Evolutionary conservation across 2,113 vertebrate species (phyloP).

Genomic region (Nothobranchius kuhntae): DNA sequence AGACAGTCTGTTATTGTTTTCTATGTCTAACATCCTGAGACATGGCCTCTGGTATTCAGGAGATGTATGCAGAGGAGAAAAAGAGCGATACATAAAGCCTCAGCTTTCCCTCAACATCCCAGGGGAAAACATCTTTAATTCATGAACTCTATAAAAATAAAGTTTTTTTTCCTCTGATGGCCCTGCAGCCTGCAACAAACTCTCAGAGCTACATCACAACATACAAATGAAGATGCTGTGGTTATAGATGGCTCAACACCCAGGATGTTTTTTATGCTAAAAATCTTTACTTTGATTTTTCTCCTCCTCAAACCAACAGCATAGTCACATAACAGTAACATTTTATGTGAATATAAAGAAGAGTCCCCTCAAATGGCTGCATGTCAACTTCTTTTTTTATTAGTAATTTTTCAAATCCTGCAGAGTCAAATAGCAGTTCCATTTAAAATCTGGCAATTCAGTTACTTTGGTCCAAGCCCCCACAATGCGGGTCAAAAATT

Average conservation of each 20-base stretch:
- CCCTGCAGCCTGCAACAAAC: slow-evolving; percentile 72
- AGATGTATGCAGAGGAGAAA: slow-evolving; percentile 67
- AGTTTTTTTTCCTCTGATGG: slow-evolving; percentile 64
- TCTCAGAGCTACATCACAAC: slow-evolving; percentile 54
- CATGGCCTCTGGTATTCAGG: slow-evolving; percentile 67
- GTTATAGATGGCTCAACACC: slow-evolving; percentile 47
- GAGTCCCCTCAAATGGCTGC: not conserved
- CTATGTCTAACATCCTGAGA: slow-evolving; percentile 71
- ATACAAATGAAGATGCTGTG: slow-evolving; percentile 57
- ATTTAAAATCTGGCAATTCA: not conserved
- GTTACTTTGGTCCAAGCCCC: not conserved
- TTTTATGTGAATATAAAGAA: slow-evolving; percentile 1
- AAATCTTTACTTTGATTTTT: slow-evolving; percentile 24
- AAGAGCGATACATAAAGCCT: slow-evolving; percentile 66
- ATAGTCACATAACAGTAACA: slow-evolving; percentile 1
- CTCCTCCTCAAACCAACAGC: not conserved
- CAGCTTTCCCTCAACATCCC: slow-evolving; percentile 58
- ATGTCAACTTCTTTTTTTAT: not conserved
- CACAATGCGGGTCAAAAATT: too few species aligned
- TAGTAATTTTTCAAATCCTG: not conserved
- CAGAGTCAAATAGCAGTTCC: not conserved
- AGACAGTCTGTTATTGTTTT: slow-evolving; percentile 74
- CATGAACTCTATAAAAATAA: slow-evolving; percentile 79
- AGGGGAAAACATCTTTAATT: slow-evolving; percentile 78
- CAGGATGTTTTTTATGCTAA: slow-evolving; percentile 41